Evolutionary conservation across 2,113 vertebrate genomes (phyloP), one percentile per base, ranked within the genome.

Genomic region (Lophotis ruficrista): DNA sequence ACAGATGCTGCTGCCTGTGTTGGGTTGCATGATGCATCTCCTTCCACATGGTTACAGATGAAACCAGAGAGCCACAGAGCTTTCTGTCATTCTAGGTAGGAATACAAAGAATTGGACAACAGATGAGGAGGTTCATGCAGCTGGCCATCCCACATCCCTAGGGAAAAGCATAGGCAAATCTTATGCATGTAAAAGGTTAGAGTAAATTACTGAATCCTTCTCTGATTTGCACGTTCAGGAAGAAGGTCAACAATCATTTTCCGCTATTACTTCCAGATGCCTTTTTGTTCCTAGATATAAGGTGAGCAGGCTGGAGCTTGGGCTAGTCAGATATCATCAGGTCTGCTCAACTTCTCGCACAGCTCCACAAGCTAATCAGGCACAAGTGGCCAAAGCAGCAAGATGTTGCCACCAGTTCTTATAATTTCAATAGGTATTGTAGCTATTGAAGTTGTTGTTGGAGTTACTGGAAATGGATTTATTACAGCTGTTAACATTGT

Each of bases 391-490:
- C 33, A 62, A 83, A 77, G 14, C 28, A 93, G 21, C 70, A 89
- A 86, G 82, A 96, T 90, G 94, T 38, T 96, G n/a, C 62, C 91
- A 38, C 57, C 54, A 23, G 7, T 80, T 51, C 62, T 96, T 58
- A 83, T 90, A 0, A 6, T 86, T 83, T 91, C 90, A 77, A 58
- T 96, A 64, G 87, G n/a, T 21, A 23, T 88, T 54, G 50, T 88
- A 77, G 62, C 62, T 73, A 9, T 80, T n/a, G 91, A 96, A 87
- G 84, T 93, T 86, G 54, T 88, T 33, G 43, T 72, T 64, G 93
- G 89, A 69, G 28, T 96, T 47, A 9, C 47, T 48, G 89, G 94
- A 73, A 97, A 97, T 64, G 88, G 95, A 91, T 77, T 96, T 83
- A 93, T 97, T 61, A 8, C 90, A 31, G 62, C 60, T 50, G 79